phyloP scores from a whole-genome alignment of 1,140 invertebrate species.

The Anastrepha obliqua region DNA sequence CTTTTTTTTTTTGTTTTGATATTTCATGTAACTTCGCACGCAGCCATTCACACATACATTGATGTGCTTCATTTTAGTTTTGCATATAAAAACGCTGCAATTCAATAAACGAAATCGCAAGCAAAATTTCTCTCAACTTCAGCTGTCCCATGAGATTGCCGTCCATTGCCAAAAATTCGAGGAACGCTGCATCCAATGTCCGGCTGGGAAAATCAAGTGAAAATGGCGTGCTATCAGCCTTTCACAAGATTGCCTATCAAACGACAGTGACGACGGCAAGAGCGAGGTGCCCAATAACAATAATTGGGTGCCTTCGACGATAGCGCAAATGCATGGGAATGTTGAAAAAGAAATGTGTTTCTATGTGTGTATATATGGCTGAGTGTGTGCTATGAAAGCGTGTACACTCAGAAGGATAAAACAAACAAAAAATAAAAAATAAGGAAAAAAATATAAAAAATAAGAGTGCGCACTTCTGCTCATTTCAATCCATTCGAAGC shows the following conservation, averaged over 20 bases:
- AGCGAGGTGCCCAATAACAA: not conserved
- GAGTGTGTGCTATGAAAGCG: not conserved
- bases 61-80: too few species aligned
- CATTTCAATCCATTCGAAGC: not conserved
- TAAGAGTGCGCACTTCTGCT: not conserved
- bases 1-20: too few species aligned
- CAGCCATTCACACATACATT: too few species aligned
- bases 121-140: slow-evolving; percentile 5
- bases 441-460: too few species aligned
- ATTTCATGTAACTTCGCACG: too few species aligned
- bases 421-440: not conserved
- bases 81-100: not conserved
- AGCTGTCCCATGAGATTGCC: not conserved
- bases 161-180: slow-evolving; percentile 3
- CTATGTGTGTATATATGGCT: not conserved
- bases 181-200: not conserved
- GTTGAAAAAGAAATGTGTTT: not conserved
- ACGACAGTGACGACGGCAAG: not conserved
- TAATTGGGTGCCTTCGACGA: slow-evolving; percentile 10
- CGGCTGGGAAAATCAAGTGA: slow-evolving; percentile 5
- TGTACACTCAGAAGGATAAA: not conserved
- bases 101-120: not conserved
- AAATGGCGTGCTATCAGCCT: slow-evolving; percentile 25
- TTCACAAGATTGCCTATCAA: slow-evolving; percentile 16
- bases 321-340: not conserved